phyloP scores from a whole-genome alignment of 2,888 invertebrate species.

The Tipula vernalis region DNA sequence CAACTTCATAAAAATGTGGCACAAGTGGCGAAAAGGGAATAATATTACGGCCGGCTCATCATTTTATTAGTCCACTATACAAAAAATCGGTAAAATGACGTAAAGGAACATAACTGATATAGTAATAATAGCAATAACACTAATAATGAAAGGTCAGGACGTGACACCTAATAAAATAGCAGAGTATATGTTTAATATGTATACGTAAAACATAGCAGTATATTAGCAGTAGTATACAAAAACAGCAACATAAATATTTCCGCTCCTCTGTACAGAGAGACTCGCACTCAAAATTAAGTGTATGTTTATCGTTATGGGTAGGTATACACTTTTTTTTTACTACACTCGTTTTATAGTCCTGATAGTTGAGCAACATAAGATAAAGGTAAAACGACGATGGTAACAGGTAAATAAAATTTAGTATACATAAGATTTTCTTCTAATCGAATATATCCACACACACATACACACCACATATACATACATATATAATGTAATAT shows the following conservation, averaged over 20 bases:
- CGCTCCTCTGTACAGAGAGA: background rate
- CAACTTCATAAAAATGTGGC: too few species aligned
- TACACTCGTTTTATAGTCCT: background rate
- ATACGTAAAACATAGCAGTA: background rate
- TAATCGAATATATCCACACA: background rate
- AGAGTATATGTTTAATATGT: background rate
- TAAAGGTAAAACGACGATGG: background rate
- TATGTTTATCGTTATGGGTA: background rate
- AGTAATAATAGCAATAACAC: background rate
- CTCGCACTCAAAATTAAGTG: background rate
- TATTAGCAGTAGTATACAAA: background rate
- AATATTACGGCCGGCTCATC: background rate
- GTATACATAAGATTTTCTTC: background rate
- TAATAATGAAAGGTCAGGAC: background rate
- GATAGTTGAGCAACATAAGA: background rate
- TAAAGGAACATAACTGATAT: background rate
- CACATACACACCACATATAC: background rate
- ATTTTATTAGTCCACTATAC: background rate
- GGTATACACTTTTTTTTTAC: background rate
- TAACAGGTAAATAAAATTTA: background rate
- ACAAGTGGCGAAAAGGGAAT: too few species aligned
- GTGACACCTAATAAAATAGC: background rate
- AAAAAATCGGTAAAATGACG: background rate
- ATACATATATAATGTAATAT: background rate
- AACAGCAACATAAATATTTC: conserved; percentile 4